Evolutionary conservation across 1,140 invertebrate species (phyloP), one percentile per base, ranked within the genome.

Genomic region (Mesaphorura yosii): DNA sequence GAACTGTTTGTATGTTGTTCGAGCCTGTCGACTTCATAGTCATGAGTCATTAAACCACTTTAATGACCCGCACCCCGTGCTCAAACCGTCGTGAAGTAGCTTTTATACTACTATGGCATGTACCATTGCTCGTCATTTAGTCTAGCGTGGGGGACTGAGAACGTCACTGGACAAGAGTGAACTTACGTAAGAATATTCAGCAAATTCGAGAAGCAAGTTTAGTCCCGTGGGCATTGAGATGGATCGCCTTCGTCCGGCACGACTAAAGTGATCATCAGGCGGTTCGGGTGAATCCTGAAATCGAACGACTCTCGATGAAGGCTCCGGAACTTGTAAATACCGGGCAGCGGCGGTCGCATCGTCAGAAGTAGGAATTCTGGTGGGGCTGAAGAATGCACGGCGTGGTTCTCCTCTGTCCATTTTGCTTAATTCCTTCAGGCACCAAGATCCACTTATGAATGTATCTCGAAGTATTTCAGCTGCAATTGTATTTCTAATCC

Each of bases 181-280:
- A 49, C 54, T 57, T 50, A 60, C 58, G 54, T 55, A 57, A 31
- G 46, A 31, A 25, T 53, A 54, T 42, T 60, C 58, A 14, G 54
- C 51, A 17, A 60, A 47, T 34, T 56, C 47, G n/a, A 56, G 39
- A 3, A 53, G 40, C 4, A 53, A 29, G 48, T 65, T 59, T 22
- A 63, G 58, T 23, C 61, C 65, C 19, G 51, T 46, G 3, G 66
- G 66, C n/a, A 65, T 40, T 10, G 66, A 67, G n/a, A 67, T 57
- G 1, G 64, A 66, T 31, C 54, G 59, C 17, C 66, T 49, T 25
- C 64, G 26, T 25, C 42, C 53, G 38, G 2, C 15, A 12, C 37
- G n/a, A 17, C 22, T 41, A 10, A n/a, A n/a, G n/a, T n/a, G n/a
- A n/a, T n/a, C n/a, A n/a, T n/a, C n/a, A n/a, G n/a, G n/a, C n/a